phyloP scores from a whole-genome alignment of 1,140 invertebrate genomes.

The Drosophila murphyi region DNA sequence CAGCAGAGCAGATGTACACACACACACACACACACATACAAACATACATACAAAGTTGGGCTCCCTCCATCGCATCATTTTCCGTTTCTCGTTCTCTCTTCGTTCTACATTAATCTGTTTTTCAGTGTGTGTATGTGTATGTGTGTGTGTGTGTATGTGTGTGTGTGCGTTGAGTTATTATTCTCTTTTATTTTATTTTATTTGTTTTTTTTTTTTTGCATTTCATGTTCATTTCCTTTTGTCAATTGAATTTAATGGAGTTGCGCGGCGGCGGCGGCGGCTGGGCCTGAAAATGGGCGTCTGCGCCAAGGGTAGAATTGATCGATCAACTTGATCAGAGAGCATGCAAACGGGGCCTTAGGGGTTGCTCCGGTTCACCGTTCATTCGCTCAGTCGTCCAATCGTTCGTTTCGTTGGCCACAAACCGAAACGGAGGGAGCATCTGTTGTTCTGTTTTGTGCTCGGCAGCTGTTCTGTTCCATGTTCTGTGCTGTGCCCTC shows the following conservation, averaged over 20 bases:
- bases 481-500: constrained; percentile 23
- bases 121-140: constrained; percentile 10
- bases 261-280: constrained; percentile 42
- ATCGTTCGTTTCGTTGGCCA: constrained; percentile 27
- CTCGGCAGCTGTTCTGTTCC: constrained; percentile 59
- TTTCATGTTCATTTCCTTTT: constrained; percentile 81
- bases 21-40: background rate
- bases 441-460: constrained; percentile 35
- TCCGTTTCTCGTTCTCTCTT: constrained; percentile 4
- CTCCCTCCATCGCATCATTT: constrained; percentile 14
- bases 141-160: constrained; percentile 15
- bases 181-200: constrained; percentile 31
- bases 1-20: constrained; percentile 39
- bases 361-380: constrained; percentile 52
- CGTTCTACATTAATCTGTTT: constrained; percentile 35
- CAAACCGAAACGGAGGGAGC: constrained; percentile 49
- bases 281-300: constrained; percentile 30
- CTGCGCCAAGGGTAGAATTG: constrained; percentile 73
- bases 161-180: constrained; percentile 38
- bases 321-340: constrained; percentile 78
- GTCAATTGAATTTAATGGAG: constrained; percentile 82
- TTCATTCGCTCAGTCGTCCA: constrained; percentile 7
- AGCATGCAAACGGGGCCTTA: constrained; percentile 57
- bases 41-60: background rate
- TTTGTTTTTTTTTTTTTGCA: constrained; percentile 57